These are phyloP conservation scores for Recurvirostra avosetta DNA, from an alignment of 2,113 vertebrate genomes.

Conservation along the genomic window DNA sequence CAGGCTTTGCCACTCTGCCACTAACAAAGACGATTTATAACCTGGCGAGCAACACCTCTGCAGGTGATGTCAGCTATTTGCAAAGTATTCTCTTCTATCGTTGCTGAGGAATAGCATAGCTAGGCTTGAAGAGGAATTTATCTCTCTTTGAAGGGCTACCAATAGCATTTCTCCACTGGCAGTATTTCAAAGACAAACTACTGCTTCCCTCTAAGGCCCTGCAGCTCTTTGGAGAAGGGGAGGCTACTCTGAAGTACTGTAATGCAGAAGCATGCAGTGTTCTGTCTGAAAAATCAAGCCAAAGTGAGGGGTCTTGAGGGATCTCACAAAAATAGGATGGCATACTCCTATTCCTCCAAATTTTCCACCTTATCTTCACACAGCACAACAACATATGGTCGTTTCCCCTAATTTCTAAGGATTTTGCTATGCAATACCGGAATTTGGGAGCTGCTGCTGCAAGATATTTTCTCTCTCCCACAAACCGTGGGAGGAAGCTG, in stretches of 20 bases:
- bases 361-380: background rate
- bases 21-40: background rate
- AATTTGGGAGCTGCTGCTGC: background rate
- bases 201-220: background rate
- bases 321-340: background rate
- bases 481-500: background rate
- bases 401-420: background rate
- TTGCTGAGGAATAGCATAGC: background rate
- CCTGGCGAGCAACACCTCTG: accelerated
- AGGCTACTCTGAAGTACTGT: background rate
- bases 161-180: background rate
- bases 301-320: background rate
- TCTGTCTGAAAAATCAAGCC: background rate
- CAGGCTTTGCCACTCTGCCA: background rate
- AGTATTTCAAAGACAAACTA: constrained; percentile 17
- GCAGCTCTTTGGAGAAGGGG: background rate
- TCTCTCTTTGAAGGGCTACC: background rate
- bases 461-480: background rate
- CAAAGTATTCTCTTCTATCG: background rate
- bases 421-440: background rate
- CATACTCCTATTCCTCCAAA: background rate
- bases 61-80: background rate
- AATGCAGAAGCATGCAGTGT: background rate
- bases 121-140: background rate
- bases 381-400: background rate